phyloP scores from a whole-genome alignment of 2,797 vertebrate species.

The Hydrocynus forskahlii region DNA sequence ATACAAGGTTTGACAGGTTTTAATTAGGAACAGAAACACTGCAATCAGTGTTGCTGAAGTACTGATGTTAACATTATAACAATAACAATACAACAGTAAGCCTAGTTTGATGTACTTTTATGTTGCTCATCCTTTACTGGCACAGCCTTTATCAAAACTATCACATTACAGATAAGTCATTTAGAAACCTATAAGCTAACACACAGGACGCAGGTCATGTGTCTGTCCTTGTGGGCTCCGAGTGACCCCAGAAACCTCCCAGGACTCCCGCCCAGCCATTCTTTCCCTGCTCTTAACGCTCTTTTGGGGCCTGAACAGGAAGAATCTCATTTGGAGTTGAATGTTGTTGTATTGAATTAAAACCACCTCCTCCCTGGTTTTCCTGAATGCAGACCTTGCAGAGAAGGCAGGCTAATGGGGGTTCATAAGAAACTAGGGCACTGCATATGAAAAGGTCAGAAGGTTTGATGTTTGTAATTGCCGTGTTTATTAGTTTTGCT shows the following conservation, averaged over 20 bases:
- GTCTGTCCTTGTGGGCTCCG: conserved; percentile 9
- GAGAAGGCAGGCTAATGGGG: conserved; percentile 41
- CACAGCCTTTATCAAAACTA: background rate
- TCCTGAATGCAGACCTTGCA: conserved; percentile 49
- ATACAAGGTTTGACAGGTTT: too few species aligned
- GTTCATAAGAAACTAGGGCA: conserved; percentile 33
- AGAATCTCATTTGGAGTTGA: conserved; percentile 57
- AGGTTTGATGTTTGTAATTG: conserved; percentile 10
- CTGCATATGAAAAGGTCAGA: conserved; percentile 28
- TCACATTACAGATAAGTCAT: background rate
- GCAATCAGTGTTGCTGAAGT: background rate
- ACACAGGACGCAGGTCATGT: conserved; percentile 26
- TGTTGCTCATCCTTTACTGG: too few species aligned
- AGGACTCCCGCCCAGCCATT: conserved; percentile 50
- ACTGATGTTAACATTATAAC: background rate
- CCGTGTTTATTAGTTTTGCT: conserved; percentile 33
- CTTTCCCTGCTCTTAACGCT: conserved; percentile 36
- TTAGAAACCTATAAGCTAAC: background rate
- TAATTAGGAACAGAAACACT: too few species aligned
- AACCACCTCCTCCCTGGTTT: conserved; percentile 46
- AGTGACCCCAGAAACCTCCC: conserved; percentile 44
- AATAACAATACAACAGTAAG: too few species aligned
- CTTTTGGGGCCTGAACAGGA: conserved; percentile 52
- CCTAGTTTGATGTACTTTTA: too few species aligned
- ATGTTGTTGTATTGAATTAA: conserved; percentile 59